Evolutionary conservation across 2,888 invertebrate genomes (phyloP).

Genomic region (Eristalinus aeneus): DNA sequence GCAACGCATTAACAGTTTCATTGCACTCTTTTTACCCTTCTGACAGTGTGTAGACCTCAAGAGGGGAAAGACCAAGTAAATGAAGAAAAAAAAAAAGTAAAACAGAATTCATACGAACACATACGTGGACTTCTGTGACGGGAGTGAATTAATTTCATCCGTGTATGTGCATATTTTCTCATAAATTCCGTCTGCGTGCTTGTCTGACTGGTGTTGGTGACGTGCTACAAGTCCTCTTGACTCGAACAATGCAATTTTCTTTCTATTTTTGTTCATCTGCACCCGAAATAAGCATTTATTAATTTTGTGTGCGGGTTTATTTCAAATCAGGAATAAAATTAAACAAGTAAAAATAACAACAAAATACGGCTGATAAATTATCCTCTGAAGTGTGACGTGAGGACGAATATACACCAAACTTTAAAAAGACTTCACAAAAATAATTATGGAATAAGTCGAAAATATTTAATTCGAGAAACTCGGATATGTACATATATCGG

Average conservation of each 20-base stretch:
- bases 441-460: not conserved
- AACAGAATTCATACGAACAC: not conserved
- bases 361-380: too few species aligned
- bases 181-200: constrained; percentile 46
- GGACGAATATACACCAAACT: not conserved
- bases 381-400: not conserved
- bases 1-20: constrained; percentile 37
- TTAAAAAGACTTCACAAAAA: not conserved
- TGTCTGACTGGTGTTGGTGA: constrained; percentile 37
- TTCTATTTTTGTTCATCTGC: not conserved
- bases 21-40: constrained; percentile 17
- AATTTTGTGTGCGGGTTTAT: not conserved
- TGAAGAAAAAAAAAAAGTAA: not conserved
- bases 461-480: not conserved
- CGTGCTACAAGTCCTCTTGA: not conserved
- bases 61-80: not conserved
- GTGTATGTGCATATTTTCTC: not conserved
- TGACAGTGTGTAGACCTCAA: not conserved
- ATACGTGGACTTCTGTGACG: not conserved
- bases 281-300: not conserved
- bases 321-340: not conserved
- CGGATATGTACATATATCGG: not conserved
- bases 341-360: not conserved
- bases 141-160: not conserved
- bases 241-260: not conserved